Evolutionary conservation across 2,113 vertebrate genomes (phyloP).

Genomic region (Bagarius yarrelli): DNA sequence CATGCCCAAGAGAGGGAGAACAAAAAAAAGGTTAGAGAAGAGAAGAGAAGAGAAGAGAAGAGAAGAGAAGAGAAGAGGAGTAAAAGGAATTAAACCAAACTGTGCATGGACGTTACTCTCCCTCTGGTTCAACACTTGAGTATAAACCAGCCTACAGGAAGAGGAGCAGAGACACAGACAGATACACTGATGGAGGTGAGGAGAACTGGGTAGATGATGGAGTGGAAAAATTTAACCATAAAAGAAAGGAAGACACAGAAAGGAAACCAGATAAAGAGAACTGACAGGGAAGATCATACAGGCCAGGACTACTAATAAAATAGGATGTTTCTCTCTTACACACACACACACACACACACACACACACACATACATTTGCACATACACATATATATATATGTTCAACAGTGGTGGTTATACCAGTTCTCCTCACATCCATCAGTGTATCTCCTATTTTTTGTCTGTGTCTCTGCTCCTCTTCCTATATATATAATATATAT

Average conservation of each 20-base stretch:
- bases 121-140: background rate
- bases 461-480: too few species aligned
- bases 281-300: background rate
- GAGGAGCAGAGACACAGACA: background rate
- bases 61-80: background rate
- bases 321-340: background rate
- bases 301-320: background rate
- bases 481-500: too few species aligned
- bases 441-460: too few species aligned
- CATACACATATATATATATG: too few species aligned
- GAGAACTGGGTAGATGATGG: background rate
- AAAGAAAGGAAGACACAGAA: background rate
- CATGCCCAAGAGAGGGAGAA: constrained; percentile 7
- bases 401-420: too few species aligned
- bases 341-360: background rate
- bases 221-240: background rate
- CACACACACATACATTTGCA: too few species aligned
- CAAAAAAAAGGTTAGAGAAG: constrained; percentile 12
- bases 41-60: background rate
- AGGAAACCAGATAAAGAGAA: background rate
- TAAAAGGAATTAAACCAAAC: too few species aligned
- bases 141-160: background rate
- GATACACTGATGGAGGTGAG: background rate
- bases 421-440: too few species aligned
- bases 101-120: too few species aligned